phyloP scores from a whole-genome alignment of 2,113 vertebrate genomes.

The Vulpes ferrilata region DNA sequence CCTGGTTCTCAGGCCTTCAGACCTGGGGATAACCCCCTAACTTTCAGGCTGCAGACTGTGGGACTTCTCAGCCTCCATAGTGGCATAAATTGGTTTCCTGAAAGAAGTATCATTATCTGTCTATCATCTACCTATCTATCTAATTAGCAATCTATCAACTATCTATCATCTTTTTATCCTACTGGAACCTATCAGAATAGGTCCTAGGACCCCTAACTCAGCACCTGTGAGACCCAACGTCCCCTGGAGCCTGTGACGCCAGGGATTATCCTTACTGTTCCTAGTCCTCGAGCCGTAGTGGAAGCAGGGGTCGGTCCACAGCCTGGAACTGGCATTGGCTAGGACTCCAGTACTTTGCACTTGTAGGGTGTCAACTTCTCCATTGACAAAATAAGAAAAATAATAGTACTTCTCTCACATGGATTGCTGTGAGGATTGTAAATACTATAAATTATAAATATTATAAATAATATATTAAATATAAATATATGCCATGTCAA shows the following conservation, averaged over 20 bases:
- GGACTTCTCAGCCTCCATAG: neutral
- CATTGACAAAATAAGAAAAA: neutral
- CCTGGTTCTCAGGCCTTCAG: neutral
- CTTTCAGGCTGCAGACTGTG: neutral
- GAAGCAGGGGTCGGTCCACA: neutral
- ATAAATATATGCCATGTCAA: neutral
- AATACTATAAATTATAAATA: neutral
- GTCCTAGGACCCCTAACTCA: neutral
- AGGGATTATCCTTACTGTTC: neutral
- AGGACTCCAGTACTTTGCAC: neutral
- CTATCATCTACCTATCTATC: neutral
- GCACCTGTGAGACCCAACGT: neutral
- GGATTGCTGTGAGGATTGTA: neutral
- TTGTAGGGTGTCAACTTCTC: neutral
- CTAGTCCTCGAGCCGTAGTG: neutral
- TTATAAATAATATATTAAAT: neutral
- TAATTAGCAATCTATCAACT: no score
- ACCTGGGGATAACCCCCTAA: neutral
- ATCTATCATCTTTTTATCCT: neutral
- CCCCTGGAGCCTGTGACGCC: no score
- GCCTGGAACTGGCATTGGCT: neutral
- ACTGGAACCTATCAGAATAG: neutral
- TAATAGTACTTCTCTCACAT: no score
- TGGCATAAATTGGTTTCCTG: neutral
- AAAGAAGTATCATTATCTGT: neutral